Evolutionary conservation across 53 echinoderm and acorn worm species (phyloP), one percentile per base, ranked within the genome.

Genomic region (Temnopleurus reevesii): DNA sequence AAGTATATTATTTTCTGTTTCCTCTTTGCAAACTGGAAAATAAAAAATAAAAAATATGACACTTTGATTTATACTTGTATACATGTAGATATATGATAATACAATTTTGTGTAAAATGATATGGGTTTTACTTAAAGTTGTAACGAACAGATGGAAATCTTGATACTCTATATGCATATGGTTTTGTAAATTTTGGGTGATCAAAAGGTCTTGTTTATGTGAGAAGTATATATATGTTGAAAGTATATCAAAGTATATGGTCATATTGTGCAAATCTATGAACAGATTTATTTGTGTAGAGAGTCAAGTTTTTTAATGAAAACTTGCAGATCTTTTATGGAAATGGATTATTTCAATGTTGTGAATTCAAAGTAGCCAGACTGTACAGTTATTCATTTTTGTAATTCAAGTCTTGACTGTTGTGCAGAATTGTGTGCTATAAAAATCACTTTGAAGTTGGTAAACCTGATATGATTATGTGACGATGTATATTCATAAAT

Each of bases 101-200:
- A 51, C 8, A 10, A 8, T 51, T 51, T 10, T 51, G 53, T 51
- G 15, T 51, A 46, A 23, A 8, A 77, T 34, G 45, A 77, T 44
- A 47, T n/a, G 7, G 4, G 38, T 71, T 71, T 71, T 41, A 41
- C 71, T 38, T 19, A 4, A 71, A 71, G 38, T 71, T 41, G n/a
- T 21, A 38, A 7, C 41, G 19, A n/a, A 38, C 38, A 71, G 36
- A 71, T 71, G 21, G 46, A 49, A 55, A n/a, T 85, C 85, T 44
- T n/a, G 60, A 60, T 45, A 85, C 55, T 85, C 44, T 85, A 45
- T 85, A 85, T 85, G 85, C 85, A 85, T 85, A 59, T 85, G 85
- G 85, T 85, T 85, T 85, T 85, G 85, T 85, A 85, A 41, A 85
- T 85, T 85, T 83, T 60, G 41, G 60, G 85, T 85, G 85, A 85